Evolutionary conservation across 2,797 vertebrate species (phyloP).

Genomic region (Paguma larvata): DNA sequence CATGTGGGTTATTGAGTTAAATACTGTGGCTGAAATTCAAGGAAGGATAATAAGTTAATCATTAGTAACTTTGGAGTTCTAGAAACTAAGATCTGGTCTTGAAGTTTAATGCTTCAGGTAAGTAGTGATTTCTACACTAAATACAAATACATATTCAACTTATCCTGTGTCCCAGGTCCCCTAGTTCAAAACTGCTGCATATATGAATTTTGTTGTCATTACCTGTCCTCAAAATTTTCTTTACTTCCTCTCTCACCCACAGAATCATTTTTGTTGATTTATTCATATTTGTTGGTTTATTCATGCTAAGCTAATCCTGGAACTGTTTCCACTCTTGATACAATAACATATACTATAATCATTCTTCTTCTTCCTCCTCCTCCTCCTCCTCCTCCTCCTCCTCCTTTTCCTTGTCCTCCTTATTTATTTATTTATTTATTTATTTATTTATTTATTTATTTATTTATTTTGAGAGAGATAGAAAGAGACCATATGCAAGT

Average conservation of each 20-base stretch:
- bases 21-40: not conserved
- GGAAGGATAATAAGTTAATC: not conserved
- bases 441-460: no score
- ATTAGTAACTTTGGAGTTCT: not conserved
- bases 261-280: not conserved
- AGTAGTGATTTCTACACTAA: not conserved
- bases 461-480: no score
- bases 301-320: not conserved
- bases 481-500: no score
- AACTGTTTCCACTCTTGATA: not conserved
- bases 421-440: no score
- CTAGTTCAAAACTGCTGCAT: not conserved
- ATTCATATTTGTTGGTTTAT: not conserved
- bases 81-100: not conserved
- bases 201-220: not conserved
- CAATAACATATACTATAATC: not conserved
- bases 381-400: no score
- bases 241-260: not conserved
- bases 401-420: no score
- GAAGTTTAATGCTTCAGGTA: not conserved
- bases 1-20: not conserved
- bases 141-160: not conserved
- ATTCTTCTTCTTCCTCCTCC: not conserved
- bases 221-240: not conserved
- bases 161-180: not conserved